Evolutionary conservation across 1,140 invertebrate species (phyloP), one percentile per base, ranked within the genome.

Genomic region (Cydia fagiglandana): DNA sequence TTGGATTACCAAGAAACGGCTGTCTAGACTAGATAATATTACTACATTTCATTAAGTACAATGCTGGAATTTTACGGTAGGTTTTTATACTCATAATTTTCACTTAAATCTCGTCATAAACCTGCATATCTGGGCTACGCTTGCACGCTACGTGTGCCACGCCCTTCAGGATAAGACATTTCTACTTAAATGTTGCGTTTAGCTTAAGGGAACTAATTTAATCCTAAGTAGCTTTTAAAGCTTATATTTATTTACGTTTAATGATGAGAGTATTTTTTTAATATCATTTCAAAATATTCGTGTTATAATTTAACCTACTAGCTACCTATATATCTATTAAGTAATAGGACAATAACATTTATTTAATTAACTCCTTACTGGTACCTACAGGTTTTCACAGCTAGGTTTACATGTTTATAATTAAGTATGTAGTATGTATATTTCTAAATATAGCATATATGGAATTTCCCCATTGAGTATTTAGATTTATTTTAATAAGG

Each of bases 1-100:
- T 56, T 56, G 17, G 53, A 56, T 56, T 56, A 56, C 53, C 53
- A 56, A 56, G 53, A 56, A n/a, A 17, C 7, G n/a, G 6, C n/a
- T 34, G 30, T 68, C 64, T 68, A 68, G 28, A 68, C 30, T 34
- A 68, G 28, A 68, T 30, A 30, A 4, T 68, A 38, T 68, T 34
- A 68, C 28, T n/a, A n/a, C 12, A n/a, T 38, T 0, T 68, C 64
- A 15, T 34, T 38, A 34, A 68, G 15, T 24, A 7, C 4, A 38
- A 4, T 2, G 10, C 12, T 38, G 64, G 64, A 56, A 17, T 68
- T 68, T 68, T 38, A 68, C 28, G 2, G 28, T 38, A 68, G 30
- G 15, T 68, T 68, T 64, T 64, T 7, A 68, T 38, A 34, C 5
- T 68, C 30, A 68, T 68, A 68, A 68, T 34, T 68, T 68, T 68